phyloP scores from a whole-genome alignment of 2,113 vertebrate species.

The Spilogale gracilis region DNA sequence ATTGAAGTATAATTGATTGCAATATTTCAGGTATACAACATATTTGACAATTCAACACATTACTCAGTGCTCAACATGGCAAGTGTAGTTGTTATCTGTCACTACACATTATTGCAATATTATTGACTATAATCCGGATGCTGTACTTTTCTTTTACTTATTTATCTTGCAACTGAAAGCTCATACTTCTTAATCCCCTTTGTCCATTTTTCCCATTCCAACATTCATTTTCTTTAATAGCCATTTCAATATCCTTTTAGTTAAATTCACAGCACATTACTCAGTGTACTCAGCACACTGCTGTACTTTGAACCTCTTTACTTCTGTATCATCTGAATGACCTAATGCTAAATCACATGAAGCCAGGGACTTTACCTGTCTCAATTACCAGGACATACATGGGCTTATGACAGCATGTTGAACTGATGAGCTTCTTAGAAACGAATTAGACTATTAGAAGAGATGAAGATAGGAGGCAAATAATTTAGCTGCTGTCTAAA shows the following conservation, averaged over 20 bases:
- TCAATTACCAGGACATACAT: neutral
- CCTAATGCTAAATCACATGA: neutral
- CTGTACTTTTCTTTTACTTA: neutral
- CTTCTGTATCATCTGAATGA: neutral
- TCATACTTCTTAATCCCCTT: neutral
- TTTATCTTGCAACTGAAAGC: neutral
- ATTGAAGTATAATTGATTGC: neutral
- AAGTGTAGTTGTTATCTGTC: neutral
- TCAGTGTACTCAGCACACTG: neutral
- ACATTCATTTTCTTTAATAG: neutral
- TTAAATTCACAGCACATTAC: neutral
- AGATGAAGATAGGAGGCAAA: neutral
- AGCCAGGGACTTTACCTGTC: neutral
- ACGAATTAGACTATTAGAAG: neutral
- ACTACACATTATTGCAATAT: neutral
- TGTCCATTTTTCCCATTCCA: neutral
- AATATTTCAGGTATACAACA: neutral
- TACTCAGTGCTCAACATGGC: neutral
- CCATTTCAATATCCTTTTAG: neutral
- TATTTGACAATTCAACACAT: neutral
- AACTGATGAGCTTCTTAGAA: neutral
- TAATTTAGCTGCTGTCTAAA: neutral
- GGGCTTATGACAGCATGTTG: neutral
- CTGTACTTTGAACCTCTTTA: neutral
- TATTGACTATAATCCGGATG: neutral